Evolutionary conservation across 2,797 vertebrate genomes (phyloP), one percentile per base, ranked within the genome.

Genomic region (Alauda arvensis): DNA sequence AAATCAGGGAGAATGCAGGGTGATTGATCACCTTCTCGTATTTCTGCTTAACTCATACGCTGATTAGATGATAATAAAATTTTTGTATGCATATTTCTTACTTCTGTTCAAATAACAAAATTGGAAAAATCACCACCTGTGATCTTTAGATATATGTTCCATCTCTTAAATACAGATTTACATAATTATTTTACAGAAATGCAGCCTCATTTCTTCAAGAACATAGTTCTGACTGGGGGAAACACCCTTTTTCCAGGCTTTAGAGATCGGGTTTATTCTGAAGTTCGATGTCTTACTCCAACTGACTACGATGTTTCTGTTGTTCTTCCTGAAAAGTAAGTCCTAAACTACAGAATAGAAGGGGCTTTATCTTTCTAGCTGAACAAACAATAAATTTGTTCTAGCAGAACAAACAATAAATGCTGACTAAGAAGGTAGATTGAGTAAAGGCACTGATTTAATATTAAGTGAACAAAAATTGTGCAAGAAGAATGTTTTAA

Each of bases 161-260:
- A 3, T 80, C 43, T 75, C 34, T 57, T 77, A 79, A 79, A 18
- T 90, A 56, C 14, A 49, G 12, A 31, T 72, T 80, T 89, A 13
- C 43, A 60, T 65, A 20, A 31, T 74, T 77, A 69, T 59, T 91
- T 89, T 91, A 61, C 80, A 99, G 99, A 99, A 95, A 99, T 99
- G 99, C 99, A 99, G 92, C 98, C 99, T 17, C 99, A 99, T 95
- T 98, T 99, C 97, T 99, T 98, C 95, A 98, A 98, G 96, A 99
- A 99, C 96, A 98, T 99, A 60, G 96, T 99, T 87, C 96, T 99
- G 93, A 99, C 98, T 2, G 99, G 99, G 62, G 99, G 99, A 72
- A 99, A 99, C 95, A 95, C 97, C 6, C 95, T 99, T 84, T 98
- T 99, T 85, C 97, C 98, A 0, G 99, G 99, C 79, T 99, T 98